These are phyloP conservation scores for Taurulus bubalis DNA, from an alignment of 2,113 vertebrate species.

Conservation along the genomic window DNA sequence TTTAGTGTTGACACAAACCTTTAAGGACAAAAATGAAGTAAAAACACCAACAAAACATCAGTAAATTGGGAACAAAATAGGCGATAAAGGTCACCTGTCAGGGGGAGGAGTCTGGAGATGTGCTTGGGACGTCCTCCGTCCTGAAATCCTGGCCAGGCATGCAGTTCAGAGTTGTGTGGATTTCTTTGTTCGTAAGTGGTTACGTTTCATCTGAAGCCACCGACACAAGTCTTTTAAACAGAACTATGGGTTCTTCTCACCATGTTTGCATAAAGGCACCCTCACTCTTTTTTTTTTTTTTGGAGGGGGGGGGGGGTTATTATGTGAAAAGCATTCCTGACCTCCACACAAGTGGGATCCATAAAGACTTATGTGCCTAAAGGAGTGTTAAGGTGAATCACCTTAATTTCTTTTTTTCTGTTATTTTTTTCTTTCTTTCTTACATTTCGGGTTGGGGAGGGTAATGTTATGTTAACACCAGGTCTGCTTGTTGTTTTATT, in stretches of 20 bases:
- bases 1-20: slow-evolving; percentile 70
- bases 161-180: slow-evolving; percentile 47
- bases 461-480: slow-evolving; percentile 56
- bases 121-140: slow-evolving; percentile 28
- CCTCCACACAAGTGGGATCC: slow-evolving; percentile 68
- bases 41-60: not conserved
- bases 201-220: slow-evolving; percentile 51
- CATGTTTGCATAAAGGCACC: slow-evolving; percentile 53
- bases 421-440: slow-evolving; percentile 18
- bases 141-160: slow-evolving; percentile 54
- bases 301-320: not conserved
- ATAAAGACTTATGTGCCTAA: slow-evolving; percentile 80
- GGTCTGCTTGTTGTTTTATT: slow-evolving; percentile 56
- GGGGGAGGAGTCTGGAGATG: slow-evolving; percentile 43
- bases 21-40: slow-evolving; percentile 29
- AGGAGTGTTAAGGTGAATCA: slow-evolving; percentile 68
- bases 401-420: slow-evolving; percentile 18
- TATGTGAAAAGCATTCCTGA: slow-evolving; percentile 76
- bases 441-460: slow-evolving; percentile 16
- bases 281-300: slow-evolving; percentile 17
- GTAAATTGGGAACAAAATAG: slow-evolving; percentile 39
- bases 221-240: slow-evolving; percentile 48
- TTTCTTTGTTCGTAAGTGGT: slow-evolving; percentile 47
- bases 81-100: slow-evolving; percentile 30
- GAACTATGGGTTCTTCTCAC: slow-evolving; percentile 47